Percentiles rank a stretch among this genome's conserved stretches.
Evolutionary conservation across 2,888 invertebrate genomes (phyloP).

Genomic region (Drepanosiphum platanoidis): DNA sequence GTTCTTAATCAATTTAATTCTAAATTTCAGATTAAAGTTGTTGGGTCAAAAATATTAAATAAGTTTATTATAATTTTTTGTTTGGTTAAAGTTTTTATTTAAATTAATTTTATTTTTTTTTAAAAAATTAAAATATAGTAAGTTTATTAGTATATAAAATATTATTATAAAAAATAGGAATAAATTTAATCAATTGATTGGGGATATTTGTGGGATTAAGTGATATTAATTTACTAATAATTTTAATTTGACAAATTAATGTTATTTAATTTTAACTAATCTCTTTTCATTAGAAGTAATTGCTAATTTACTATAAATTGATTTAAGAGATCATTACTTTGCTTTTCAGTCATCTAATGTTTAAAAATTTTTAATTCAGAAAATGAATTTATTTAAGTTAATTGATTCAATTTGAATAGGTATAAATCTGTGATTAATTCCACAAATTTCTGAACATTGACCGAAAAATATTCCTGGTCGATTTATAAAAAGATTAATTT

Average conservation of each 20-base stretch:
- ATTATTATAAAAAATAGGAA: neutral
- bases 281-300: conserved; percentile 14
- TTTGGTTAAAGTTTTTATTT: neutral
- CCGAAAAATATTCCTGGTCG: conserved; percentile 77
- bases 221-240: neutral
- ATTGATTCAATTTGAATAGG: conserved; percentile 74
- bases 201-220: neutral
- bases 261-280: conserved; percentile 27
- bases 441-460: conserved; percentile 86
- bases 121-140: neutral
- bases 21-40: neutral
- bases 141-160: neutral
- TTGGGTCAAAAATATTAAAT: neutral
- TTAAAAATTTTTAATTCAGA: conserved; percentile 6
- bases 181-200: neutral
- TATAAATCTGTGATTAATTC: conserved; percentile 83
- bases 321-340: conserved; percentile 39
- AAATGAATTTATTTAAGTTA: neutral
- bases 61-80: neutral
- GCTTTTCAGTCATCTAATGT: conserved; percentile 33
- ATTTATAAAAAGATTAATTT: conserved; percentile 73
- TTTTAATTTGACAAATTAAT: conserved; percentile 37
- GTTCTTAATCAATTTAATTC: neutral
- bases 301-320: conserved; percentile 15
- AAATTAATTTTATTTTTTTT: neutral